Base-by-base conservation (phyloP, 2,113 vertebrate species). In the Dipodomys spectabilis region DNA sequence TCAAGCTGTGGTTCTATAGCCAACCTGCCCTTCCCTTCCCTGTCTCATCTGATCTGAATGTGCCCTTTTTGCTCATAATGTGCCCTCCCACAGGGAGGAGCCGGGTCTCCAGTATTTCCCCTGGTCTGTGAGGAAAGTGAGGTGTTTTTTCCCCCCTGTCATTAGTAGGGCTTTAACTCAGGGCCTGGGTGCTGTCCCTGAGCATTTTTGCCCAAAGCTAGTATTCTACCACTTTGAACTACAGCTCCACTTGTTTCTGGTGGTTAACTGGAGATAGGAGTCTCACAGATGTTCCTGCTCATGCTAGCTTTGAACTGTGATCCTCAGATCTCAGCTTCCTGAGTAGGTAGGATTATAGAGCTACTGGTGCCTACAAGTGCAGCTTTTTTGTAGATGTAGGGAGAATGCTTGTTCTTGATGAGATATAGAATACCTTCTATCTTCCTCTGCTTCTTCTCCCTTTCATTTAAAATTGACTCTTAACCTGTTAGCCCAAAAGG, bases 381-480 rank as follows among this genome's bases (percentile, higher is more conserved):
- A 13, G 4, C 15, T 57, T 57, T 57, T 64, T 20, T 64, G 67
- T 79, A 69, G 32, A 19, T 67, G 39, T 44, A 80, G 6, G n/a
- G 35, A 74, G 18, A 73, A 39, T 18, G 75, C 73, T 79, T 30
- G 2, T 69, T 93, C 65, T 69, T n/a, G 67, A 39, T 83, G 44
- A 92, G 67, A 82, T 65, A 25, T 81, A 71, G 53, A 9, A 12
- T 57, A n/a, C 32, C 6, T 90, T 83, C 87, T 64, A 65, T 82
- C 69, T 92, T 93, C 20, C 11, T 84, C 64, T 81, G 35, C 35
- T 7, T 82, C 60, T 64, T 79, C 28, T 89, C 81, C 20, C 53
- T 82, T 82, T 92, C 79, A 78, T 30, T 68, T 89, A 80, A 84
- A 93, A 60, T 27, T 90, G 45, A 53, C 88, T 64, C 53, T 18